phyloP scores from a whole-genome alignment of 2,113 vertebrate species.

The Malurus alboscapulatus region DNA sequence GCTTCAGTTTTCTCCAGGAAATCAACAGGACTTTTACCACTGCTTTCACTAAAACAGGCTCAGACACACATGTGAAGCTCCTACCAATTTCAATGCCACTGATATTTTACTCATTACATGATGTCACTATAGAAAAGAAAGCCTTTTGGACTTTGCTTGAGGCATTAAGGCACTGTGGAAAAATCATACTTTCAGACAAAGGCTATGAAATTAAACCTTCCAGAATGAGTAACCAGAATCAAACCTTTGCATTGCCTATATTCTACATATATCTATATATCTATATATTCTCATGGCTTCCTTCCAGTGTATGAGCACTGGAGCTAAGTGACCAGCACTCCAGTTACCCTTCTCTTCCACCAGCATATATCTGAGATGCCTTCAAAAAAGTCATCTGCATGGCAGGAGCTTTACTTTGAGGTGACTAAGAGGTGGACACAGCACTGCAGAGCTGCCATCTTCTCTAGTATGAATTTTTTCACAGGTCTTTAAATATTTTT shows the following conservation, averaged over 20 bases:
- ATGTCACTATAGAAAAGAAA: background rate
- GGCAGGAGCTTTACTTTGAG: background rate
- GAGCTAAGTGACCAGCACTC: background rate
- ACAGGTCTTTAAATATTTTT: slow-evolving; percentile 20
- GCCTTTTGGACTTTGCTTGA: background rate
- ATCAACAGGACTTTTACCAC: background rate
- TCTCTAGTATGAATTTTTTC: background rate
- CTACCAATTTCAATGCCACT: background rate
- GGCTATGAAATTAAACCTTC: background rate
- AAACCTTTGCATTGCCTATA: background rate
- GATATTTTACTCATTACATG: background rate
- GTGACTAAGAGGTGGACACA: background rate
- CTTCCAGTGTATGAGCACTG: background rate
- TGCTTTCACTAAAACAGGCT: background rate
- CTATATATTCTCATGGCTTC: background rate
- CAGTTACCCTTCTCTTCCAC: background rate
- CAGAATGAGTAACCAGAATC: background rate
- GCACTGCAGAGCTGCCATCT: background rate
- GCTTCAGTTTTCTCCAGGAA: background rate
- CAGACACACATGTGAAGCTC: background rate
- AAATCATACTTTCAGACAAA: background rate
- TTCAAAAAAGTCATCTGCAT: background rate
- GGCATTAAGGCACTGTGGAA: background rate
- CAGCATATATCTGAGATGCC: background rate
- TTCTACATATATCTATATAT: background rate